Base-by-base conservation (phyloP, 2,113 vertebrate species). In the Cercopithecus mona region DNA sequence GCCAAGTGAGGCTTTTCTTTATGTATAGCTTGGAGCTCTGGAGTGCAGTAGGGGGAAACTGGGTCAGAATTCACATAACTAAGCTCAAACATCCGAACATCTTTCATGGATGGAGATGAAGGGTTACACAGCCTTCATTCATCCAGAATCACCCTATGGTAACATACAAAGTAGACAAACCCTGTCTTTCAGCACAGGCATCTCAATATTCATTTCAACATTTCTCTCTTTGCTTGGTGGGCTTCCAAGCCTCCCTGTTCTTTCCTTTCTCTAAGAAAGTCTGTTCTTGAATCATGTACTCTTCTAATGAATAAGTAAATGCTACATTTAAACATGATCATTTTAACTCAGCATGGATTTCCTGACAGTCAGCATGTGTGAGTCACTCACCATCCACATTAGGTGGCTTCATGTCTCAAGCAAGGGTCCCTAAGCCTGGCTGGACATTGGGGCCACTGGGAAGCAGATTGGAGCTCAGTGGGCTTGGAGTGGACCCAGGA, bases 71-170 rank as follows among this genome's bases (percentile, higher is more conserved):
- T 17, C 13, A 30, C 45, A 27, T 2, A 9, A 23, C 20, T 27
- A 43, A 78, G 23, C 50, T 23, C 32, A 80, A 35, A 40, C 20
- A n/a, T 27, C 40, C 12, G 3, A 50, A 55, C 32, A 16, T 1
- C 4, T 4, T 30, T 76, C 9, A 0, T 0, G 0, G 38, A 3
- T 5, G 79, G 32, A 35, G 9, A 38, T 4, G 3, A 5, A 1
- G 43, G 25, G 35, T 1, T 1, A 3, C 2, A 22, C 17, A 79
- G 16, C 9, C 1, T 38, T 18, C 9, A 23, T 22, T 52, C n/a
- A 4, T 30, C 23, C 38, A 3, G 45, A 16, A 9, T 43, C 25
- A 6, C 45, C 35, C 68, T 6, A 0, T 1, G 38, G 12, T 8
- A 20, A 79, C 50, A 4, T 0, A 11, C 50, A 76, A 43, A 73